Percentiles rank a stretch among this genome's conserved stretches.
Evolutionary conservation across 2,113 vertebrate genomes (phyloP).

Genomic region (Hippocampus guttulatus): DNA sequence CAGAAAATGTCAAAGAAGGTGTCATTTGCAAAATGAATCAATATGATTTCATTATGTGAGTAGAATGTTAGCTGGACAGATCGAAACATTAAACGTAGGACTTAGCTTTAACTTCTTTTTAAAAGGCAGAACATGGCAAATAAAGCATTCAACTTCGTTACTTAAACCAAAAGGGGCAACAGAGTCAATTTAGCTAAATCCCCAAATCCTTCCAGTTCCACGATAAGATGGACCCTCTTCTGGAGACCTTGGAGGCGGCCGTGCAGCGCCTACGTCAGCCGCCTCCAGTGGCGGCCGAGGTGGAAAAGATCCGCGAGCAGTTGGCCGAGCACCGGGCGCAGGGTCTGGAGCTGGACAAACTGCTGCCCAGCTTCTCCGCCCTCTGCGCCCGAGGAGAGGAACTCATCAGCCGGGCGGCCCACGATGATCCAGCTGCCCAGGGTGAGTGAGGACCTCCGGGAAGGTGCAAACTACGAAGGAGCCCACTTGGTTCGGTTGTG

Average conservation of each 20-base stretch:
- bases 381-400: constrained; percentile 89
- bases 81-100: too few species aligned
- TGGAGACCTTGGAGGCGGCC: constrained; percentile 89
- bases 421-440: constrained; percentile 89
- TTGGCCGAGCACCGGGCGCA: constrained; percentile 87
- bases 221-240: constrained; percentile 96
- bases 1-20: too few species aligned
- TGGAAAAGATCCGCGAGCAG: constrained; percentile 97
- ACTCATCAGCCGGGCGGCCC: constrained; percentile 83
- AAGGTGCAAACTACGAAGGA: too few species aligned
- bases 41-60: too few species aligned
- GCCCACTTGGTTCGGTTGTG: too few species aligned
- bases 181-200: too few species aligned
- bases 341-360: constrained; percentile 91
- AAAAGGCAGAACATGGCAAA: not conserved
- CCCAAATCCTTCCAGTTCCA: constrained; percentile 76
- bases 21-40: too few species aligned
- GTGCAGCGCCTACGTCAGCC: constrained; percentile 85
- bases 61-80: too few species aligned
- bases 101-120: not conserved
- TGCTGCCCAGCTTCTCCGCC: constrained; percentile 91
- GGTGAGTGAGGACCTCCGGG: constrained; percentile 63
- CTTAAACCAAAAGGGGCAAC: not conserved
- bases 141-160: too few species aligned
- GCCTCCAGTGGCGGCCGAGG: constrained; percentile 91